Conservation (phyloP, 2,113 vertebrate genomes). For the Cricetomys ansorgei region DNA sequence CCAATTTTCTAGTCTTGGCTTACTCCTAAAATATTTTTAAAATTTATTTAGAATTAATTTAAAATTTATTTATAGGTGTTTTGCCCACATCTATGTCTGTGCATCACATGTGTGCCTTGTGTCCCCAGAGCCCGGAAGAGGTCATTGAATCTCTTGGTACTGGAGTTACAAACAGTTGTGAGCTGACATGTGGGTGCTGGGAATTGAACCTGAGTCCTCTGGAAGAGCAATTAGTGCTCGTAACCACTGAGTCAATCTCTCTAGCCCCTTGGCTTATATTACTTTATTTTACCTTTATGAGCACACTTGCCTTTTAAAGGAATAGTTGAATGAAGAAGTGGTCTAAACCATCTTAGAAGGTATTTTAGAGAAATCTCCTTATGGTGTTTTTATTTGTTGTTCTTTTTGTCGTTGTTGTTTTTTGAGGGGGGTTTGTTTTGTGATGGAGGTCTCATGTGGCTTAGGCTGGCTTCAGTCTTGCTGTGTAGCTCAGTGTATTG, state of each 20-base stretch:
- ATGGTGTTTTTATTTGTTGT: background rate
- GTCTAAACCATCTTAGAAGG: background rate
- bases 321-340: background rate
- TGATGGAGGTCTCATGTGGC: background rate
- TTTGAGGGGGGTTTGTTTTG: background rate
- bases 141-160: background rate
- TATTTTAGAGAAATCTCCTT: background rate
- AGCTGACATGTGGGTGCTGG: background rate
- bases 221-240: background rate
- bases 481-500: background rate
- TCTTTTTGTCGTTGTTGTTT: background rate
- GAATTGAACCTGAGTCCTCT: background rate
- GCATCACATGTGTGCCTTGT: background rate
- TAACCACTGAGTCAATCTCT: background rate
- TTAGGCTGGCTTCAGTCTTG: background rate
- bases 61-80: background rate
- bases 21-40: background rate
- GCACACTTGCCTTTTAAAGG: background rate
- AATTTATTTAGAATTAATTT: background rate
- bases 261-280: background rate
- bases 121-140: background rate
- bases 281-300: conserved; percentile 43
- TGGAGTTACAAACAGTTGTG: background rate
- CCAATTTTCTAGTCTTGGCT: conserved; percentile 16
- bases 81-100: background rate